phyloP scores from a whole-genome alignment of 2,113 vertebrate genomes.

The Gobiocypris rarus region DNA sequence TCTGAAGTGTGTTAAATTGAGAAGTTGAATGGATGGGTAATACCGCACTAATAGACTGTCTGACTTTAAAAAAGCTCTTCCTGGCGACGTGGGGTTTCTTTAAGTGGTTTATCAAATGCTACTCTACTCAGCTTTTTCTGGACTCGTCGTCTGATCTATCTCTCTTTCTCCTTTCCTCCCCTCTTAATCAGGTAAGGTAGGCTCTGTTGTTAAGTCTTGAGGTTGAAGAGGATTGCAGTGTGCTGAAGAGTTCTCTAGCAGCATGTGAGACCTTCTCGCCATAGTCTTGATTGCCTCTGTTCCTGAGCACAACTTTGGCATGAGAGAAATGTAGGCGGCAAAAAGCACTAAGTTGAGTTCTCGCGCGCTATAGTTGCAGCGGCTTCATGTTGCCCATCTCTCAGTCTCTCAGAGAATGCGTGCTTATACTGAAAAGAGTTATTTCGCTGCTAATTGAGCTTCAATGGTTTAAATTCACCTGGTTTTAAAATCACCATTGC shows the following conservation, averaged over 20 bases:
- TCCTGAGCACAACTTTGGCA: neutral
- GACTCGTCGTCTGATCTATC: neutral
- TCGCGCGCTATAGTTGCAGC: too few species aligned
- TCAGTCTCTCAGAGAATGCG: too few species aligned
- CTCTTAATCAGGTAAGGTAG: conserved; percentile 57
- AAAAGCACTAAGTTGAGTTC: too few species aligned
- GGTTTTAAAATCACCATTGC: too few species aligned
- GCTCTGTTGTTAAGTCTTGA: conserved; percentile 51
- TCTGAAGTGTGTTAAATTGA: neutral
- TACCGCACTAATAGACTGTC: conserved; percentile 54
- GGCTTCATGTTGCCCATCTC: too few species aligned
- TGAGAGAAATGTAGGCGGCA: too few species aligned
- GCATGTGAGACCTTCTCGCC: conserved; percentile 22
- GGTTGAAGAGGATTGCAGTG: conserved; percentile 35
- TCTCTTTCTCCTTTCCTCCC: conserved; percentile 23
- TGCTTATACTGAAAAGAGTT: too few species aligned
- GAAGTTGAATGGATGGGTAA: conserved; percentile 53
- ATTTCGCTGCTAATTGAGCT: too few species aligned
- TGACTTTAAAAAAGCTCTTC: conserved; percentile 41
- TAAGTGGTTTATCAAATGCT: conserved; percentile 58
- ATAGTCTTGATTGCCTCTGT: conserved; percentile 7
- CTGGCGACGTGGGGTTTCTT: neutral
- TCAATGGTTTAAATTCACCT: too few species aligned
- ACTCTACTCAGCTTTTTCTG: conserved; percentile 36
- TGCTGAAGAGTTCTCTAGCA: conserved; percentile 36